Conservation (phyloP, 30 jellyfish, hydroid and myxozoan species). For the Aurelia aurita region DNA sequence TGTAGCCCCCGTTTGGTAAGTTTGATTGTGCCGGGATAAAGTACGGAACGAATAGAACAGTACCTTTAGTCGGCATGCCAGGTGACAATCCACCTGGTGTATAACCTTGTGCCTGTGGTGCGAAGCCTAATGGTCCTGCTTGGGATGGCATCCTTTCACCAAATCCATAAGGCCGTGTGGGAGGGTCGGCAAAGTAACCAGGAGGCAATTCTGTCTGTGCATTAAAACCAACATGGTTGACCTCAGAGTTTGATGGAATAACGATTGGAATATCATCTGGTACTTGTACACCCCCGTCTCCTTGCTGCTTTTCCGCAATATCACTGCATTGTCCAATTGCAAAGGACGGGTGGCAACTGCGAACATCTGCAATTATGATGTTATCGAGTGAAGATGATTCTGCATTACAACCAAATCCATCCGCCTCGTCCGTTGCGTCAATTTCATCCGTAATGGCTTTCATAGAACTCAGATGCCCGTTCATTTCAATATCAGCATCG, state of each 20-base stretch:
- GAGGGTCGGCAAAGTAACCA: neutral
- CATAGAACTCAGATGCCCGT: constrained; percentile 7
- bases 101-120: neutral
- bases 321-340: neutral
- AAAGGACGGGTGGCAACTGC: constrained; percentile 55
- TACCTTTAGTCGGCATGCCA: constrained; percentile 42
- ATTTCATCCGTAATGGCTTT: neutral
- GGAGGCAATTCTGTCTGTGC: neutral
- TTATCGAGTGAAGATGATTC: constrained; percentile 24
- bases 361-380: constrained; percentile 64
- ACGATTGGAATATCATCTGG: neutral
- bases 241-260: neutral
- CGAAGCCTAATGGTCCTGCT: neutral
- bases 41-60: constrained; percentile 64
- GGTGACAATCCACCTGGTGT: neutral
- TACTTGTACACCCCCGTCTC: neutral
- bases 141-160: constrained; percentile 20
- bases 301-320: neutral
- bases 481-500: neutral
- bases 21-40: constrained; percentile 53
- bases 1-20: constrained; percentile 19
- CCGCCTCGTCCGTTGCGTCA: constrained; percentile 1
- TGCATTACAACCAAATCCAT: neutral
- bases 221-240: neutral
- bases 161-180: neutral